Evolutionary conservation across 2,113 vertebrate genomes (phyloP).

Genomic region (Oenanthe melanoleuca): DNA sequence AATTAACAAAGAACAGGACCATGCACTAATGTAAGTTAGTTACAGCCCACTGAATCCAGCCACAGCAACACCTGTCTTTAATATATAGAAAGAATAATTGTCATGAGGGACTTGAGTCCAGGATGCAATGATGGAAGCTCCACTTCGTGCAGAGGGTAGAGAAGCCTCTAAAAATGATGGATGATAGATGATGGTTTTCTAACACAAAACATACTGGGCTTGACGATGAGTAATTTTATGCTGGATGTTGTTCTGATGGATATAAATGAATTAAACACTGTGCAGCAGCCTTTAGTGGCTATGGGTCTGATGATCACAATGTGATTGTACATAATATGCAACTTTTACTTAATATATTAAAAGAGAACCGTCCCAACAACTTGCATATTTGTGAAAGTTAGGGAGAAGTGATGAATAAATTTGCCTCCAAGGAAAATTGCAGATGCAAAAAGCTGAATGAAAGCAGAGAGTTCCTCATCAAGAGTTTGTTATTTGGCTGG

Average conservation of each 20-base stretch:
- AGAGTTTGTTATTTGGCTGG: slow-evolving; percentile 15
- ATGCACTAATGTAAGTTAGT: neutral
- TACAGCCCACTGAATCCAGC: slow-evolving; percentile 19
- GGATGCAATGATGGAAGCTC: slow-evolving; percentile 40
- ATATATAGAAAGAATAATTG: slow-evolving; percentile 55
- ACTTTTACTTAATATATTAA: slow-evolving; percentile 28
- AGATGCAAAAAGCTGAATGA: slow-evolving; percentile 28
- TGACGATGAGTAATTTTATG: slow-evolving; percentile 56
- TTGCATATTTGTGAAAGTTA: neutral
- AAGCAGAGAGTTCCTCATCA: neutral
- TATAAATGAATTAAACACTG: slow-evolving; percentile 19
- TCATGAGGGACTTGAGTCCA: slow-evolving; percentile 32
- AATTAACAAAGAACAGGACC: slow-evolving; percentile 1
- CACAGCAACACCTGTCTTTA: slow-evolving; percentile 63
- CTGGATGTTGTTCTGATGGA: slow-evolving; percentile 24
- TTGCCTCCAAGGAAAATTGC: neutral
- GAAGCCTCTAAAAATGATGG: slow-evolving; percentile 57
- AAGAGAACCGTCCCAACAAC: neutral
- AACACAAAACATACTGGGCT: slow-evolving; percentile 53
- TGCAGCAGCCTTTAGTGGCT: slow-evolving; percentile 9
- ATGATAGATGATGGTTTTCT: slow-evolving; percentile 51
- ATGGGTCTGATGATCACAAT: neutral
- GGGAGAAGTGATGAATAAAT: slow-evolving; percentile 38
- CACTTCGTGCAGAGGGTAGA: slow-evolving; percentile 17
- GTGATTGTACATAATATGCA: slow-evolving; percentile 21